Evolutionary conservation across 2,797 vertebrate genomes (phyloP).

Genomic region (Pteropus rufus): DNA sequence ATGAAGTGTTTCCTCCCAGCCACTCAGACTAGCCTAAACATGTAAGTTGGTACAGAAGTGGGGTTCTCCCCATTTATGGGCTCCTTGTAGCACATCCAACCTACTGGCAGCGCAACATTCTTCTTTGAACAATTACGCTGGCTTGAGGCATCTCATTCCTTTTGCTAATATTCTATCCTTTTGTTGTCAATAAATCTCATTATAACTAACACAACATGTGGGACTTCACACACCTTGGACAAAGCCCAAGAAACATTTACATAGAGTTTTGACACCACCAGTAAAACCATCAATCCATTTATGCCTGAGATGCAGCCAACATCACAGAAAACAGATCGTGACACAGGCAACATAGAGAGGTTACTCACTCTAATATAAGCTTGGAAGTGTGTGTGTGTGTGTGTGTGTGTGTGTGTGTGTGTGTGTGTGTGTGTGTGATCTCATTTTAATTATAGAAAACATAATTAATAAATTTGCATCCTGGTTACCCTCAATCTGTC

Average conservation of each 20-base stretch:
- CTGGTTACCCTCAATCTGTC: slow-evolving; percentile 38
- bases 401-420: no score
- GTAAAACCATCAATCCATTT: slow-evolving; percentile 1
- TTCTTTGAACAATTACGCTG: not conserved
- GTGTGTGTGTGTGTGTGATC: not conserved
- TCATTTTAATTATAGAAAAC: slow-evolving; percentile 55
- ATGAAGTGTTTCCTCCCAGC: not conserved
- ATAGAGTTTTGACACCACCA: not conserved
- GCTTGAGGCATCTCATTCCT: not conserved
- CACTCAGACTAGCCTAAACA: not conserved
- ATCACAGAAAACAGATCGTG: slow-evolving; percentile 35
- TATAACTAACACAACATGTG: not conserved
- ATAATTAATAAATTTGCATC: slow-evolving; percentile 59
- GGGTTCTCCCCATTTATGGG: accelerated
- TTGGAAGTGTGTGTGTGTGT: not conserved
- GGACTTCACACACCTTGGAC: not conserved
- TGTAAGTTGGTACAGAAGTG: not conserved
- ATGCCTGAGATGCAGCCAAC: not conserved
- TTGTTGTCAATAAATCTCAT: not conserved
- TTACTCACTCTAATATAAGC: not conserved
- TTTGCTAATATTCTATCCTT: not conserved
- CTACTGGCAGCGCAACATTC: not conserved
- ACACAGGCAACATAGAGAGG: not conserved
- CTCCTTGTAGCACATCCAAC: not conserved
- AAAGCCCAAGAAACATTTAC: not conserved